Conservation (phyloP, 2,797 vertebrate genomes). For the Xenops minutus region DNA sequence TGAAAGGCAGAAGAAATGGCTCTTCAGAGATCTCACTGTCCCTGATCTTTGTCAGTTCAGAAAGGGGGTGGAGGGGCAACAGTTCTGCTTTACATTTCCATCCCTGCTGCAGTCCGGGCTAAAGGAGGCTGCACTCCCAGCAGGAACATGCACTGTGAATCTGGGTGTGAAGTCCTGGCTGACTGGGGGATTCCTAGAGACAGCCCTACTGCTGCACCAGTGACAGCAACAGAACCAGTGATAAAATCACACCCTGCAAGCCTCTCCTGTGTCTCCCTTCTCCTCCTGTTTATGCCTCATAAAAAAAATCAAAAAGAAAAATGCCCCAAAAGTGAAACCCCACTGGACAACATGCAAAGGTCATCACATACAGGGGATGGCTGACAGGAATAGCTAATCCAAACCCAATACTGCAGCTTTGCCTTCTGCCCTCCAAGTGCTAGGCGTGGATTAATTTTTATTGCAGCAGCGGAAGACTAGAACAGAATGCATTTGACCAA, state of each 20-base stretch:
- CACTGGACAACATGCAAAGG: neutral
- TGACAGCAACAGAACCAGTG: neutral
- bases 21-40: neutral
- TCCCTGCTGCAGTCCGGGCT: neutral
- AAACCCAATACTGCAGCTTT: neutral
- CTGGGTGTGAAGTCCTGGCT: neutral
- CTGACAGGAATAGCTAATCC: neutral
- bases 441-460: conserved; percentile 33
- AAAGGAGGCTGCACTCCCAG: neutral
- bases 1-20: neutral
- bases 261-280: neutral
- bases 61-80: neutral
- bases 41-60: neutral
- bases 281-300: neutral
- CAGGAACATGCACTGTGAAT: neutral
- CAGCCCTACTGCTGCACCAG: neutral
- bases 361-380: neutral
- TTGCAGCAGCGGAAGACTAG: neutral
- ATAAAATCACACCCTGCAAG: neutral
- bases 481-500: neutral
- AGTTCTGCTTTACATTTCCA: neutral
- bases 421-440: conserved; percentile 9
- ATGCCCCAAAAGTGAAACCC: neutral
- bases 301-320: neutral
- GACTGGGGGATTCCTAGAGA: neutral